Base-by-base conservation (phyloP, 2,797 vertebrate species). In the Avahi laniger region DNA sequence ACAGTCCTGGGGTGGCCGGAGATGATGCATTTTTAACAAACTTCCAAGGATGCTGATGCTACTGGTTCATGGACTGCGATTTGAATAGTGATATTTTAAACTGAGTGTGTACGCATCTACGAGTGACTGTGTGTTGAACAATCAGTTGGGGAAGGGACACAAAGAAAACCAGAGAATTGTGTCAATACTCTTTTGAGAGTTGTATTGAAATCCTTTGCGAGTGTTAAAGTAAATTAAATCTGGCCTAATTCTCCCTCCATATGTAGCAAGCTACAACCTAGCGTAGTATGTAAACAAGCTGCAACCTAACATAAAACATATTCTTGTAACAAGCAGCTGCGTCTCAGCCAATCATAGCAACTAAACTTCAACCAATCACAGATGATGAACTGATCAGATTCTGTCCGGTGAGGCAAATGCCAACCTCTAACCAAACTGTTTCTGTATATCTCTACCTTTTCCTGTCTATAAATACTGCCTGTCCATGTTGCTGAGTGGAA, bases 61-160 rank as follows among this genome's bases (percentile, higher is more conserved):
- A 17, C 38, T 18, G 10, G 18, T 7, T n/a, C 46, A 3, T 0
- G 20, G 52, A 30, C 79, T 22, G 18, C 28, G 12, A 26, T 89
- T 70, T 57, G 80, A 87, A 61, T 5, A 13, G 43, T n/a, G 80
- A 91, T 57, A 18, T 48, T 70, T 54, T 33, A n/a, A 67, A 48
- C 2, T 5, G 43, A 70, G 30, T 33, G 43, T 7, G 38, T 46
- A 7, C 20, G 24, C 0, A 2, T 75, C 33, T 8, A 1, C 0
- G 5, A 83, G 80, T 15, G 54, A 17, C 75, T 80, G 4, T 4
- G 38, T 41, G 92, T 85, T 78, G 67, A 93, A 73, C 22, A 63
- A 38, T 33, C 12, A 11, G 38, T 12, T 38, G 61, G 43, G 54
- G 59, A 63, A 15, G 61, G 7, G 81, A 38, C 41, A 61, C 76